phyloP scores from a whole-genome alignment of 2,797 vertebrate species.

The Paramormyrops hopkinsi region DNA sequence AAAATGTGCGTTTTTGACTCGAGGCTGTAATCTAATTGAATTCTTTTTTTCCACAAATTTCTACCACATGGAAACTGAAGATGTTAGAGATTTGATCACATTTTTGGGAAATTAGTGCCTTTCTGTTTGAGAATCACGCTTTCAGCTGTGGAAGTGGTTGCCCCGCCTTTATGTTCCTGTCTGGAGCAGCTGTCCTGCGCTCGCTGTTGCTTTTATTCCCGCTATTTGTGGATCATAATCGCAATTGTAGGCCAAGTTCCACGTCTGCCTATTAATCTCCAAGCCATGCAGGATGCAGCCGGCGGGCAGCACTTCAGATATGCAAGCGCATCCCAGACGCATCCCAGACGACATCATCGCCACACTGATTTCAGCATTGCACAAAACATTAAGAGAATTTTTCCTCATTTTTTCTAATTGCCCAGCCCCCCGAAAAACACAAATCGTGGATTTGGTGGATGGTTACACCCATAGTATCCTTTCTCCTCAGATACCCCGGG shows the following conservation, averaged over 20 bases:
- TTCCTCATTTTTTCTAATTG: neutral
- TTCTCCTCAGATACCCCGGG: neutral
- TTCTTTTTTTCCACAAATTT: neutral
- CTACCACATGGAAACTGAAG: neutral
- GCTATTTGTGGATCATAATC: neutral
- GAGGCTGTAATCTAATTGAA: neutral
- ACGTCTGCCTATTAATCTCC: neutral
- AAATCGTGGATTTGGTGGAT: neutral
- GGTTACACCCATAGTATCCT: neutral
- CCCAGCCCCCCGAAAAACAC: neutral
- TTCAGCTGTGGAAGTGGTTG: neutral
- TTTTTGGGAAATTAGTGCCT: neutral
- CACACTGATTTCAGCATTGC: neutral
- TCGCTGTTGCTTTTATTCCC: neutral
- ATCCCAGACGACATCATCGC: neutral
- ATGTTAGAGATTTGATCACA: neutral
- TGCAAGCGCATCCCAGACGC: neutral
- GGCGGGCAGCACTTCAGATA: neutral
- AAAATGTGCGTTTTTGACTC: neutral
- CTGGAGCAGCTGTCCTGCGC: neutral
- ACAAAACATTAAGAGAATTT: neutral
- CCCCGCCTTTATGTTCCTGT: neutral
- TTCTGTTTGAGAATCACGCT: neutral
- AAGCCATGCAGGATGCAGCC: neutral
- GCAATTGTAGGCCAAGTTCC: conserved; percentile 1